Conservation (phyloP, 2,888 invertebrate genomes). For the Chydorus sphaericus region DNA sequence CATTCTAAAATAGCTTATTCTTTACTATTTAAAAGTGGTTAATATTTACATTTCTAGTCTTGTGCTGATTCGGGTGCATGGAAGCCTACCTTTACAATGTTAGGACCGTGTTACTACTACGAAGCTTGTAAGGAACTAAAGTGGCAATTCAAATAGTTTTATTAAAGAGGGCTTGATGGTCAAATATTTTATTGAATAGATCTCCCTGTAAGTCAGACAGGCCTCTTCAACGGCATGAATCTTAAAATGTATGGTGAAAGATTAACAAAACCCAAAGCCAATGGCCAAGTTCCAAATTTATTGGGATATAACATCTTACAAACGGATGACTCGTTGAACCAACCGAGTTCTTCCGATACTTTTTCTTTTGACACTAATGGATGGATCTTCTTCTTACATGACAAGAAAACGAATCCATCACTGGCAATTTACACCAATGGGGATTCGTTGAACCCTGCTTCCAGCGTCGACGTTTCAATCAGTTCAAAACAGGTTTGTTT, state of each 20-base stretch:
- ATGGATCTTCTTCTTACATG: too few relatives aligned
- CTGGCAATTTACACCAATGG: neutral
- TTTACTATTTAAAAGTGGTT: too few relatives aligned
- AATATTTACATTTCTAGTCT: too few relatives aligned
- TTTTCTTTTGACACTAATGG: too few relatives aligned
- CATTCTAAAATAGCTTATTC: too few relatives aligned
- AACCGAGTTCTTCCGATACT: too few relatives aligned
- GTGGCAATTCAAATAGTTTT: too few relatives aligned
- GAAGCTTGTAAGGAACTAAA: neutral
- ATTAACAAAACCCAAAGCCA: too few relatives aligned
- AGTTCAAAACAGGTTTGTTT: neutral
- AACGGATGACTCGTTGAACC: too few relatives aligned
- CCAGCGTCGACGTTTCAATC: neutral
- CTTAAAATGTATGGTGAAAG: neutral
- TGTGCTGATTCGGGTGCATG: neutral
- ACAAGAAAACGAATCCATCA: neutral
- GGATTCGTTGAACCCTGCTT: neutral
- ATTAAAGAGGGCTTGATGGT: neutral
- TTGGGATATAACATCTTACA: too few relatives aligned
- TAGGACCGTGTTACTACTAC: conserved; percentile 2
- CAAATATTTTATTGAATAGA: neutral
- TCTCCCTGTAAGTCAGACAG: neutral
- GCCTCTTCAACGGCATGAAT: conserved; percentile 8
- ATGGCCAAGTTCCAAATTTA: too few relatives aligned
- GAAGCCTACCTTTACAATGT: neutral